Conservation (phyloP, 1,140 invertebrate genomes). For the Rhizoglyphus robini region DNA sequence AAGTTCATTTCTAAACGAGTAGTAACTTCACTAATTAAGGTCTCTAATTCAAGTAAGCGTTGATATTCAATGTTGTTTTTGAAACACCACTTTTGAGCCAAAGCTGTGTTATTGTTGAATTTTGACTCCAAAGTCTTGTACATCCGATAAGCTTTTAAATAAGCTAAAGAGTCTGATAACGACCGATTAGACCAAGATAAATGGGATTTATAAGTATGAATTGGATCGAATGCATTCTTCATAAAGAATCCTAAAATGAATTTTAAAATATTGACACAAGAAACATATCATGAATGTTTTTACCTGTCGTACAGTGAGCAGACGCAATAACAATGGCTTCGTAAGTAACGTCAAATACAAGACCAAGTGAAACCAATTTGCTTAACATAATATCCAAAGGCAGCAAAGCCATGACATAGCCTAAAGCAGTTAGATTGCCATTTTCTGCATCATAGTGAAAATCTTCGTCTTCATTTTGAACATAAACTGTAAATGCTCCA, state of each 20-base stretch:
- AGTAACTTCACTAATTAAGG: slow-evolving; percentile 53
- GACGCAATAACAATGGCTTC: slow-evolving; percentile 76
- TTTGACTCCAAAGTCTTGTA: slow-evolving; percentile 22
- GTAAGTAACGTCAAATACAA: slow-evolving; percentile 67
- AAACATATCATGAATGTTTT: too few species aligned
- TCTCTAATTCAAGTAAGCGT: slow-evolving; percentile 53
- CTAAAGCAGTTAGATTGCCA: slow-evolving; percentile 79
- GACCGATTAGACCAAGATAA: slow-evolving; percentile 63
- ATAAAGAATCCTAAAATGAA: slow-evolving; percentile 60
- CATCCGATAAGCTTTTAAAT: slow-evolving; percentile 62
- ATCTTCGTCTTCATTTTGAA: slow-evolving; percentile 28
- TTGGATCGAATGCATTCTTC: slow-evolving; percentile 40
- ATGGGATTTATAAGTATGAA: slow-evolving; percentile 37
- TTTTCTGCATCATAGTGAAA: slow-evolving; percentile 44
- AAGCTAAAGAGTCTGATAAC: slow-evolving; percentile 68
- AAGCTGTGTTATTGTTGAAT: neutral
- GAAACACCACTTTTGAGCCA: slow-evolving; percentile 47
- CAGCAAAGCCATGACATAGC: slow-evolving; percentile 60
- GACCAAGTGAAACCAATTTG: slow-evolving; percentile 73
- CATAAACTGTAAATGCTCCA: slow-evolving; percentile 42
- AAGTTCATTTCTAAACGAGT: slow-evolving; percentile 37
- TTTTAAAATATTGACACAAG: slow-evolving; percentile 76
- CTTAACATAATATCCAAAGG: slow-evolving; percentile 66
- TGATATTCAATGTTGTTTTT: slow-evolving; percentile 55
- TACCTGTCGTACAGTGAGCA: slow-evolving; percentile 18